A percentile compares a stretch with the other conserved stretches of the same genome.
These are phyloP conservation scores for Megathymus violae DNA, from an alignment of 1,140 invertebrate species.

Conservation along the genomic window DNA sequence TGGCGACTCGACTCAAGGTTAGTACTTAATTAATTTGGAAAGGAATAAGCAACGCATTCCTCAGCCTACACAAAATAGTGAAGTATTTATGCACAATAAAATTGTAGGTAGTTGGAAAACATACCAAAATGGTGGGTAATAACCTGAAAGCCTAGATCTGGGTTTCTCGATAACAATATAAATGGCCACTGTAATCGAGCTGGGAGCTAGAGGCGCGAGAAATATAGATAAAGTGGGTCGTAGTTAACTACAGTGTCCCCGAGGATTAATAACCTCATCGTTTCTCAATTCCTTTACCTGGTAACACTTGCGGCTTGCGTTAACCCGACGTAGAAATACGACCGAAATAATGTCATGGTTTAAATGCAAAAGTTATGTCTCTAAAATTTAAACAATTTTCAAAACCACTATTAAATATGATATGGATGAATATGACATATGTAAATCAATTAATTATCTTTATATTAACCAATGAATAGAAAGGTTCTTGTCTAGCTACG, in stretches of 20 bases:
- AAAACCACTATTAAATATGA: too few relatives aligned
- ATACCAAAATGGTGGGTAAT: conserved; percentile 18
- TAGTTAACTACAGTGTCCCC: conserved; percentile 56
- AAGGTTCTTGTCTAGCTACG: too few relatives aligned
- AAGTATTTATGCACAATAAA: conserved; percentile 17
- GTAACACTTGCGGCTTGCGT: conserved; percentile 16
- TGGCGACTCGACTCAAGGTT: not conserved
- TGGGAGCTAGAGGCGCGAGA: conserved; percentile 52
- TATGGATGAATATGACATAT: too few relatives aligned
- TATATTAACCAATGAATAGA: too few relatives aligned
- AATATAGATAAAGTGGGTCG: conserved; percentile 63
- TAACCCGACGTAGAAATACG: not conserved
- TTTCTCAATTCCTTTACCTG: conserved; percentile 48
- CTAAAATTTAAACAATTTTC: too few relatives aligned
- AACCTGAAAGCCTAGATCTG: conserved; percentile 27
- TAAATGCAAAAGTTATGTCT: too few relatives aligned
- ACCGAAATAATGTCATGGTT: too few relatives aligned
- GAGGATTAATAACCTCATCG: conserved; percentile 59
- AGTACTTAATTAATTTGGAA: conserved; percentile 16
- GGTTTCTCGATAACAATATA: conserved; percentile 47
- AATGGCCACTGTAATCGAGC: conserved; percentile 51
- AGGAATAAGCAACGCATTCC: not conserved
- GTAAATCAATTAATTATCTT: too few relatives aligned
- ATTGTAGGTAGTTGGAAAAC: conserved; percentile 15
- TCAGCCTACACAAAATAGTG: conserved; percentile 1